Base-by-base conservation (phyloP, 2,113 vertebrate species). In the Morphnarchus princeps region DNA sequence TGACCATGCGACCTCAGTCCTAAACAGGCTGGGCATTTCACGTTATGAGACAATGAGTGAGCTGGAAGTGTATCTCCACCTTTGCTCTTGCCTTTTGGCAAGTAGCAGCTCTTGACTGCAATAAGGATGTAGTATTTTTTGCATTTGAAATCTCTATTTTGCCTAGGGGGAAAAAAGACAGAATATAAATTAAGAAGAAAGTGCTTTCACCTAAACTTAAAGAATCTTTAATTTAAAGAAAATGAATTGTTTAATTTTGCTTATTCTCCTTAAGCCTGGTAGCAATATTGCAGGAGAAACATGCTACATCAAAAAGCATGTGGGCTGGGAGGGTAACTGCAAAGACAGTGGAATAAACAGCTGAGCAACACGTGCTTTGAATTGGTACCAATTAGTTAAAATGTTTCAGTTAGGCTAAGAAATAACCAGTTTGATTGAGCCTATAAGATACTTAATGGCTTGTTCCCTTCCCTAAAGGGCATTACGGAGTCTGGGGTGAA, bases 381-480 rank as follows among this genome's bases (percentile, higher is more conserved):
- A 52, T 38, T 42, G 14, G 22, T 31, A 54, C 16, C 21, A n/a
- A 20, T 84, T 24, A 69, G 16, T 47, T 42, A 11, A 45, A 66
- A 10, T 18, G 36, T 50, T 61, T 73, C 72, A 49, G 9, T 16
- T 32, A 34, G 66, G 4, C 28, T 54, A 18, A 55, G 8, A 69
- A 62, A 18, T n/a, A 49, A 2, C 8, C 0, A 2, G 22, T 29
- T 71, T 78, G 19, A 57, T 40, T 76, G 31, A 42, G 24, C 28
- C 15, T 42, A 12, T 34, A 20, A 62, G 26, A 16, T 3, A 61
- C 3, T 18, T 29, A 52, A 16, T 34, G 32, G 15, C 4, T 52
- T 18, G 3, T 16, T 72, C 3, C 3, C 1, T 58, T 47, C 10
- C 4, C 4, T 20, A 38, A 62, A 8, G 4, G 6, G 2, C 1